These are phyloP conservation scores for Thumatha senex DNA, from an alignment of 2,888 invertebrate species.

Conservation along the genomic window DNA sequence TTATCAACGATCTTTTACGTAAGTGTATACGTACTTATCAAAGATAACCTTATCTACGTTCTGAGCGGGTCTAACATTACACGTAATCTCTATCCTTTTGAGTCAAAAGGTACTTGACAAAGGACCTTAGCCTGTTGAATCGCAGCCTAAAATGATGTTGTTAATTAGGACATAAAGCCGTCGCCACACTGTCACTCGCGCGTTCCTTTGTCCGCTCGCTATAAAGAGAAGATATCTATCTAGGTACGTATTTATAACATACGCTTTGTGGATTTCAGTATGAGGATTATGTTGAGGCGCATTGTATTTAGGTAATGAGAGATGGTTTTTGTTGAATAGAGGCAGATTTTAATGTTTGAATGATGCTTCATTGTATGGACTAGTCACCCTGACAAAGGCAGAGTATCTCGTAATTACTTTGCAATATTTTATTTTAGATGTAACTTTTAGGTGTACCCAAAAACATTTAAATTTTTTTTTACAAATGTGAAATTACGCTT, in stretches of 20 bases:
- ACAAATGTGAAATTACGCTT: too few relatives aligned
- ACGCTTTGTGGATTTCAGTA: constrained; percentile 22
- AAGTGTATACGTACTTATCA: too few relatives aligned
- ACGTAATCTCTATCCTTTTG: not conserved
- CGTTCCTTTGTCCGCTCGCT: constrained; percentile 15
- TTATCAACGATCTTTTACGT: too few relatives aligned
- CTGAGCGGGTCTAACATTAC: not conserved
- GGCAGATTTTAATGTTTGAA: not conserved
- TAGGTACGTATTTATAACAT: not conserved
- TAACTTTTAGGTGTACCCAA: too few relatives aligned
- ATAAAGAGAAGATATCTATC: constrained; percentile 15
- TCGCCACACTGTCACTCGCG: constrained; percentile 27
- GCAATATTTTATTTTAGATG: too few relatives aligned
- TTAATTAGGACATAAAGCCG: constrained; percentile 38
- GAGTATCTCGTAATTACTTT: too few relatives aligned
- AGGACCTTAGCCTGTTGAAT: constrained; percentile 19
- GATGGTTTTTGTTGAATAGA: not conserved
- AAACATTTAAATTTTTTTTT: too few relatives aligned
- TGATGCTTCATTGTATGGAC: too few relatives aligned
- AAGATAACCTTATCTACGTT: too few relatives aligned
- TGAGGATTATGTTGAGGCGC: constrained; percentile 15
- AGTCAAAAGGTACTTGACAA: constrained; percentile 9
- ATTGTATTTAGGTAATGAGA: constrained; percentile 2
- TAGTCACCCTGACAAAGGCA: too few relatives aligned
- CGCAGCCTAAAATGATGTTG: constrained; percentile 26